A percentile compares a stretch with the other conserved stretches of the same genome.
Evolutionary conservation across 2,113 vertebrate species (phyloP).

Genomic region (Cyprinodon variegatus): DNA sequence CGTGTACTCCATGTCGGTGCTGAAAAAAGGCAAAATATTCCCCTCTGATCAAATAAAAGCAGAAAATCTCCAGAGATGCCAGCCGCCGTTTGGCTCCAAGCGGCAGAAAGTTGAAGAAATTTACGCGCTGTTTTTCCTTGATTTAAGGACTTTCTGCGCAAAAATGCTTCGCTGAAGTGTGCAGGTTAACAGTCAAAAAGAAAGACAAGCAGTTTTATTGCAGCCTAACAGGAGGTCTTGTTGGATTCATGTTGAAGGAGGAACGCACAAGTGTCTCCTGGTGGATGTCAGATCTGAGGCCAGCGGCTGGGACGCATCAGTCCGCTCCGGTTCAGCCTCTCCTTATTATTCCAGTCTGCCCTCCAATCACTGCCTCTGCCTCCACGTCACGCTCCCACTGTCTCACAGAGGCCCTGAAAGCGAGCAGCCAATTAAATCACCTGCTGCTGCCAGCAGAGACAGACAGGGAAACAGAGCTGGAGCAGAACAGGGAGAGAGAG

Average conservation of each 20-base stretch:
- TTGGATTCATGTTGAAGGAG: slow-evolving; percentile 60
- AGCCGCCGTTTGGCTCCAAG: slow-evolving; percentile 18
- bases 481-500: not conserved
- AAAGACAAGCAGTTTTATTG: not conserved
- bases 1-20: slow-evolving; percentile 90
- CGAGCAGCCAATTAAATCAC: slow-evolving; percentile 66
- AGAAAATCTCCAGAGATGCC: slow-evolving; percentile 28
- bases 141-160: not conserved
- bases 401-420: slow-evolving; percentile 45
- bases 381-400: slow-evolving; percentile 69
- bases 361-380: slow-evolving; percentile 72
- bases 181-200: not conserved
- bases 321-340: slow-evolving; percentile 53
- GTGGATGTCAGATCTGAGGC: slow-evolving; percentile 43
- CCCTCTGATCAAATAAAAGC: slow-evolving; percentile 9
- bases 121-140: slow-evolving; percentile 19
- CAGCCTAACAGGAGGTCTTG: slow-evolving; percentile 6
- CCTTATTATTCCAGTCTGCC: slow-evolving; percentile 66
- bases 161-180: not conserved
- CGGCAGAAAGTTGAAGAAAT: not conserved
- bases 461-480: not conserved
- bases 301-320: slow-evolving; percentile 50
- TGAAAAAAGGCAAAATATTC: slow-evolving; percentile 21
- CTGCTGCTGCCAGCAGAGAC: slow-evolving; percentile 21
- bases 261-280: slow-evolving; percentile 16